Evolutionary conservation across 53 echinoderm and acorn worm species (phyloP), one percentile per base, ranked within the genome.

Genomic region (Crossaster papposus): DNA sequence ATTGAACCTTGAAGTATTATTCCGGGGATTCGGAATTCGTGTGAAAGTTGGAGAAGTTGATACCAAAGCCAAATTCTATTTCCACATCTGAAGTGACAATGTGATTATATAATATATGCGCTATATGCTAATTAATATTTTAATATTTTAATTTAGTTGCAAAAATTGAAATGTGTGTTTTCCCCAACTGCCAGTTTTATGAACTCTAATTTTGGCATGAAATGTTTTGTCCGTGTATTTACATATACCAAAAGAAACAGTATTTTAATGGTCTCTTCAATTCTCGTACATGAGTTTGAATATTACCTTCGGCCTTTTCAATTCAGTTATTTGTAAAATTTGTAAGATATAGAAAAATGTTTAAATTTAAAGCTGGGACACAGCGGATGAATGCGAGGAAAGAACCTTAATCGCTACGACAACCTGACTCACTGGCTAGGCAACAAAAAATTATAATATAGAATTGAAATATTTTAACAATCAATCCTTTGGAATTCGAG

Each of bases 21-120:
- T 74, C 12, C 75, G 3, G 44, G 36, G 18, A 4, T 35, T 17
- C 36, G 75, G 35, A 36, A 74, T 36, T 36, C 36, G 33, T 74
- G 75, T 74, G 1, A 29, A 74, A 74, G 75, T 36, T 74, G 34
- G 36, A 65, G 34, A 74, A 74, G 14, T 12, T 29, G 75, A 74
- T 74, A 74, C 75, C 75, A 74, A 74, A 74, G 75, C 35, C 18
- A 71, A 71, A 74, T 12, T 74, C 35, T 74, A 74, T 74, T 74
- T 74, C 75, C 75, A 74, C 75, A 34, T 68, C 68, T 4, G 28
- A 68, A 18, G 13, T 20, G 62, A 62, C 62, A 23, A 62, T 62
- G 17, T 62, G 62, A 62, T 20, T 20, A 20, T 4, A 62, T 14
- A 15, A 62, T 44, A 44, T 44, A 44, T 44, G n/a, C n/a, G n/a